These are phyloP conservation scores for Hyphantria cunea DNA, from an alignment of 1,140 invertebrate species.

Conservation along the genomic window DNA sequence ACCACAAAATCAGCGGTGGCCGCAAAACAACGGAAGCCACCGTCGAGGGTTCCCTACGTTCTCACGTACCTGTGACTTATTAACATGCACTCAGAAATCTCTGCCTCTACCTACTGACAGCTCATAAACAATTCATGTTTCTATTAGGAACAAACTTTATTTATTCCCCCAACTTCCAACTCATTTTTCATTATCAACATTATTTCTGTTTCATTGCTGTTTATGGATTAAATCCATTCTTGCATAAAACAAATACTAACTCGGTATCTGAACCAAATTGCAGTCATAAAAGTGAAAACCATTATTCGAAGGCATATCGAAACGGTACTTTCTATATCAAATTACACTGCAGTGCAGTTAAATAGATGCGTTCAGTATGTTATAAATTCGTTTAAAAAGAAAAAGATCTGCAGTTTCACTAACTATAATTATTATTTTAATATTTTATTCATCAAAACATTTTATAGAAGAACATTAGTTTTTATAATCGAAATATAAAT, in stretches of 20 bases:
- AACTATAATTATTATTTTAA: neutral
- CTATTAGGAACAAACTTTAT: constrained; percentile 12
- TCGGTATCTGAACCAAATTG: constrained; percentile 68
- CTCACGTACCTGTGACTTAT: constrained; percentile 59
- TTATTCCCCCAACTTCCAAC: constrained; percentile 21
- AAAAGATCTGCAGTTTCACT: neutral
- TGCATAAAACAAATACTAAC: constrained; percentile 75
- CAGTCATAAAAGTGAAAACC: constrained; percentile 74
- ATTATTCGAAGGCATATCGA: constrained; percentile 76
- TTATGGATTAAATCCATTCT: constrained; percentile 59
- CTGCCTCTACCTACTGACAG: constrained; percentile 11
- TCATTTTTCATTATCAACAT: constrained; percentile 5
- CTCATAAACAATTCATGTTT: constrained; percentile 21
- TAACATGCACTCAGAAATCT: constrained; percentile 39
- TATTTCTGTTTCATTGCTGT: constrained; percentile 35
- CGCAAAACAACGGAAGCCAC: constrained; percentile 77
- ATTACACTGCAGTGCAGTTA: constrained; percentile 57
- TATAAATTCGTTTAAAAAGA: constrained; percentile 10
- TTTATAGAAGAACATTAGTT: too few species aligned
- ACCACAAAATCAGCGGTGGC: constrained; percentile 74
- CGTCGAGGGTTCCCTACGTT: constrained; percentile 43
- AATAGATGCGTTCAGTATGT: constrained; percentile 25
- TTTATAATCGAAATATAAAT: too few species aligned
- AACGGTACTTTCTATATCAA: constrained; percentile 58
- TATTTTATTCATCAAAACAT: neutral